Conservation (phyloP, 1,140 invertebrate genomes). For the Heliconius hewitsoni region DNA sequence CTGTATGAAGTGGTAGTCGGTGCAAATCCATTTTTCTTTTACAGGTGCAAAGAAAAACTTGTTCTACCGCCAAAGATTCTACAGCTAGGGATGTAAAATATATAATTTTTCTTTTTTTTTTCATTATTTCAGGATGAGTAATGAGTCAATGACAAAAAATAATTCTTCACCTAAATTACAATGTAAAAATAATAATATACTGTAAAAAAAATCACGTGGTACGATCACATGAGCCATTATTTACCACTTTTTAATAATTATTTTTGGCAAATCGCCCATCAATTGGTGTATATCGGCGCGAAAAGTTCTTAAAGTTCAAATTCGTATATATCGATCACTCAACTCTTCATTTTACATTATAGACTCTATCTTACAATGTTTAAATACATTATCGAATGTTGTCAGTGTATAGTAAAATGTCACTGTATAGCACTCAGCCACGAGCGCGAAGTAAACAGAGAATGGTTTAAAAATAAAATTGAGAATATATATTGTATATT, state of each 20-base stretch:
- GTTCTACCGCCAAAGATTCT: no score
- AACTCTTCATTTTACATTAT: not conserved
- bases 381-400: not conserved
- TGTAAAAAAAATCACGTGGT: slow-evolving; percentile 6
- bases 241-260: slow-evolving; percentile 15
- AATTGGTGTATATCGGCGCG: not conserved
- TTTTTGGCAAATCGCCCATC: slow-evolving; percentile 18
- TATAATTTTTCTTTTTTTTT: no score
- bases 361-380: not conserved
- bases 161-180: no score
- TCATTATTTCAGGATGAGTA: no score
- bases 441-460: slow-evolving; percentile 10
- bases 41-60: no score
- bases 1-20: not conserved
- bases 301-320: not conserved
- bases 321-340: not conserved
- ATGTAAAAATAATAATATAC: no score
- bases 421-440: not conserved
- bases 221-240: slow-evolving; percentile 5
- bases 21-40: not conserved
- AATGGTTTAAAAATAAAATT: not conserved
- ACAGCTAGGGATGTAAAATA: no score
- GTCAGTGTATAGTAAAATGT: not conserved
- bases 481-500: not conserved
- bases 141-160: no score